Evolutionary conservation across 2,888 invertebrate genomes (phyloP), one percentile per base, ranked within the genome.

Genomic region (Podotricha telesiphe): DNA sequence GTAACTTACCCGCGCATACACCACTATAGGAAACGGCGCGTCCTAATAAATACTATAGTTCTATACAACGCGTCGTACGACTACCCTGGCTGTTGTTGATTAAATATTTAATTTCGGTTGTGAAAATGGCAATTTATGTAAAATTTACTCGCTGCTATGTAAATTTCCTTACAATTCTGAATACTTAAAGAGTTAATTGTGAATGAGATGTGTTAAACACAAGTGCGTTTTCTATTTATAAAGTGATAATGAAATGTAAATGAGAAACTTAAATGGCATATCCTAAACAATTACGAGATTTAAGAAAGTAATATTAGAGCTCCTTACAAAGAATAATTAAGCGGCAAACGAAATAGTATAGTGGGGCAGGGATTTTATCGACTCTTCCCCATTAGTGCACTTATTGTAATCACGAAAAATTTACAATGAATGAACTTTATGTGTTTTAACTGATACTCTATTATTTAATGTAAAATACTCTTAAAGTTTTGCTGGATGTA

Each of bases 71-170:
- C 65, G 61, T 70, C 72, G 73, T 71, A 51, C 63, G 53, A 45
- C 67, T 73, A 59, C 69, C 67, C 53, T 72, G 78, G 75, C 77
- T 76, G 73, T 73, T 76, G 78, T 78, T 85, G 86, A 86, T 80
- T 85, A 87, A 86, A 89, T 91, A 91, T 93, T 93, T 93, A 91
- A 92, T 93, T 93, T 93, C 89, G 93, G 93, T 93, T 93, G 93
- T 93, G 93, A 93, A 90, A 89, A 91, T 91, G 87, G 92, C 92
- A 92, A 92, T 91, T 90, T 90, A 86, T 88, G 85, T 91, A 88
- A 88, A 84, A 86, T 83, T 88, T 86, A 86, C 86, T 87, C 86
- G 87, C 86, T 87, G 79, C 78, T 87, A 84, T 89, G 86, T 89
- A 88, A 87, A 89, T 89, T 84, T 85, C 84, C 86, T 82, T 80